Conservation (phyloP, 2,888 invertebrate genomes). For the Protophormia terraenovae region DNA sequence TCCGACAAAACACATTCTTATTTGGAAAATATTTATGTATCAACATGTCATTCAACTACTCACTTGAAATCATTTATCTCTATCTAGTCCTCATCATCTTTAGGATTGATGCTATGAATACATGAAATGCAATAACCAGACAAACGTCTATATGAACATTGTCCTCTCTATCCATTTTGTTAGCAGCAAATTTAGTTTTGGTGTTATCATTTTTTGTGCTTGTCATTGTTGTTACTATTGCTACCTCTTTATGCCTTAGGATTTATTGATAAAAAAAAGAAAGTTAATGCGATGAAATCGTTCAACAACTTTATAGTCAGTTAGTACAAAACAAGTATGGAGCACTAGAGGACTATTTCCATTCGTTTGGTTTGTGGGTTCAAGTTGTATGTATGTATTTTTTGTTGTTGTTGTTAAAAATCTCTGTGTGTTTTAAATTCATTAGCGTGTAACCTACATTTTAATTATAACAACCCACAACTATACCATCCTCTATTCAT, state of each 20-base stretch:
- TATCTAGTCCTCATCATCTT: neutral
- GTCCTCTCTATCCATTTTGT: constrained; percentile 19
- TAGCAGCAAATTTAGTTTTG: constrained; percentile 2
- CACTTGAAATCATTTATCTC: constrained; percentile 20
- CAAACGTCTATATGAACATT: constrained; percentile 2
- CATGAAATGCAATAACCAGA: neutral
- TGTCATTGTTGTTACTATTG: neutral
- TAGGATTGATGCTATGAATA: neutral
- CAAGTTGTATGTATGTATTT: constrained; percentile 15
- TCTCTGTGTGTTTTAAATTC: constrained; percentile 63
- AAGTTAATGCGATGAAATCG: neutral
- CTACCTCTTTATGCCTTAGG: constrained; percentile 35
- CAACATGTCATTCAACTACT: constrained; percentile 12
- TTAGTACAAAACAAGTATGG: neutral
- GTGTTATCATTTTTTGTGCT: neutral
- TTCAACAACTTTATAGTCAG: constrained; percentile 36
- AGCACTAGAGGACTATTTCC: constrained; percentile 10
- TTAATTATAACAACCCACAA: constrained; percentile 60
- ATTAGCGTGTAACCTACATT: constrained; percentile 67
- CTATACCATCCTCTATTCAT: no score
- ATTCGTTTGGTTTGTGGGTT: constrained; percentile 38
- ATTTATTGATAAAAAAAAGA: constrained; percentile 47
- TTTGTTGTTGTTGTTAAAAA: constrained; percentile 36
- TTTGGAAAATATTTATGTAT: neutral
- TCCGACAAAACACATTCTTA: neutral